Percentiles rank a stretch among this genome's conserved stretches.
Conservation (phyloP, 2,797 vertebrate species). For the Arvicola amphibius region DNA sequence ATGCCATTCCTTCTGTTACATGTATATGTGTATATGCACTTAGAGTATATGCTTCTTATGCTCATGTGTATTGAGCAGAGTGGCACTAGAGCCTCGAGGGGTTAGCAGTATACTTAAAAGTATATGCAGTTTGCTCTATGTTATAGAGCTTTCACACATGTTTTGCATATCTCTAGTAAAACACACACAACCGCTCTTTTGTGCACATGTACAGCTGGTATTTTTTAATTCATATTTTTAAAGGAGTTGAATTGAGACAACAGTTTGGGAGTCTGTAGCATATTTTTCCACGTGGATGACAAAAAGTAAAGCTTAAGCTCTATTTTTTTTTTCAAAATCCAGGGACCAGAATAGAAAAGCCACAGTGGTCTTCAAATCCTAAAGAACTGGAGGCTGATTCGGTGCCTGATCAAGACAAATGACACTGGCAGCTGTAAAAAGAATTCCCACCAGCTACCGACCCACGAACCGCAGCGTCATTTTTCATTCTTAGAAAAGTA, state of each 20-base stretch:
- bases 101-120: neutral
- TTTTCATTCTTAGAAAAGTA: conserved; percentile 74
- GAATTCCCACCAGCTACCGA: conserved; percentile 81
- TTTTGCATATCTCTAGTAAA: neutral
- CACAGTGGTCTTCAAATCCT: conserved; percentile 79
- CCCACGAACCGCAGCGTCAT: conserved; percentile 72
- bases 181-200: neutral
- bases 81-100: neutral
- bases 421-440: conserved; percentile 86
- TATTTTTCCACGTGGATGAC: conserved; percentile 42
- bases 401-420: conserved; percentile 87
- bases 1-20: neutral
- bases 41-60: neutral
- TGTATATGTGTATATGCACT: neutral
- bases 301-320: conserved; percentile 47
- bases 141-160: conserved; percentile 16
- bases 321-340: conserved; percentile 46
- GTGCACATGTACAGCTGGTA: neutral
- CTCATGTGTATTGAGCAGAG: neutral
- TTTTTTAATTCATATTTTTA: conserved; percentile 28
- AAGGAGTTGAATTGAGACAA: neutral
- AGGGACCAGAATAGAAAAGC: conserved; percentile 66
- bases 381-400: conserved; percentile 81
- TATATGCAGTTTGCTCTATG: neutral
- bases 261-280: neutral